Evolutionary conservation across 2,888 invertebrate species (phyloP), one percentile per base, ranked within the genome.

Genomic region (Pharmacophagus antenor): DNA sequence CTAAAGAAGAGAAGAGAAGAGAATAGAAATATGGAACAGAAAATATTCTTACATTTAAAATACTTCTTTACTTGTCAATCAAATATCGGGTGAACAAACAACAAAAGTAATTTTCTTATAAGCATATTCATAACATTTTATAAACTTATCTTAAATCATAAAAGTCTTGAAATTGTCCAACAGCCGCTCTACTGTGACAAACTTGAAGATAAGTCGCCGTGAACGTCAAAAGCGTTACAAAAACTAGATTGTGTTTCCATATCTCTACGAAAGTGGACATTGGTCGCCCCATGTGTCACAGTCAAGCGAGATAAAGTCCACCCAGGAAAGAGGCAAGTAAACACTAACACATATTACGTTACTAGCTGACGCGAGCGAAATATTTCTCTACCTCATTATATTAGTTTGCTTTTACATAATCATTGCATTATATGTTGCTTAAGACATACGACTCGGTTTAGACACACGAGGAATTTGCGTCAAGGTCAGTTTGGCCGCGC

Each of bases 401-500:
- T 48, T 37, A 37, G 53, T 27, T 48, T 23, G 20, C 44, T 51
- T 60, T 60, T 48, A 51, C 51, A 46, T 56, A 60, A 60, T 49
- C 12, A 47, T 44, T 60, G 17, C 48, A 42, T 54, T 10, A 47
- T 50, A 42, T 18, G 60, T 60, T 56, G 50, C 60, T 50, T 22
- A 55, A 56, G 56, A 56, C 52, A 51, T 50, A 50, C 48, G 31
- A 50, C 50, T 55, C 60, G 49, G 49, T 50, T 44, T 31, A 41
- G 31, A 46, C 55, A 46, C 58, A 54, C 50, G 46, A 37, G 31
- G 55, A 46, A 60, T 56, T 51, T 23, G 46, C 56, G 61, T 27
- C 56, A 61, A 61, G 61, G 61, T 61, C 52, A 48, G 23, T 10
- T 27, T 52, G 51, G 52, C 65, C 73, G 67, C 66, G 69, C 72